Percentiles rank a stretch among this genome's conserved stretches.
phyloP scores from a whole-genome alignment of 1,140 invertebrate species.

The Gerris buenoi region DNA sequence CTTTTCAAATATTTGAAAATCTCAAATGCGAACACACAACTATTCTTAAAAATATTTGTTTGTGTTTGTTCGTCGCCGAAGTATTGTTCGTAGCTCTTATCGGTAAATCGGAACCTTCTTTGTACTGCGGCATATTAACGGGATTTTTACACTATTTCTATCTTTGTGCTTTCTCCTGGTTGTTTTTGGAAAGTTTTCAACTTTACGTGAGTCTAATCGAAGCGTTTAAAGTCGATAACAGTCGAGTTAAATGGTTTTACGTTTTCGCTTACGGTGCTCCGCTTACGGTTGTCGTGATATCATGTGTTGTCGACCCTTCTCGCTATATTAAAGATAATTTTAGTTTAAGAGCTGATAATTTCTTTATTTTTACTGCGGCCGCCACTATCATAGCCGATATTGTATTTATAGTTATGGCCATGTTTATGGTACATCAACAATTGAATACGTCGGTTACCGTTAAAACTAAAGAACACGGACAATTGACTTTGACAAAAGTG shows the following conservation, averaged over 20 bases:
- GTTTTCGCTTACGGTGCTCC: not conserved
- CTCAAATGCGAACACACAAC: not conserved
- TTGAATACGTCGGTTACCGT: conserved; percentile 49
- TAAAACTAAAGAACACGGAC: conserved; percentile 48
- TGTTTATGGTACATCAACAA: not conserved
- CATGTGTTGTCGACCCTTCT: not conserved
- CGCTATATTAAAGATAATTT: not conserved
- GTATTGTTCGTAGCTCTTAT: not conserved
- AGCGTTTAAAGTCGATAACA: not conserved
- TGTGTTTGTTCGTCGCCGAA: not conserved
- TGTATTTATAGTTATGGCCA: not conserved
- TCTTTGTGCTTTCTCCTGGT: not conserved
- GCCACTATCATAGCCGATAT: not conserved
- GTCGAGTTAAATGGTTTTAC: not conserved
- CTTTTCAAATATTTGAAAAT: not conserved
- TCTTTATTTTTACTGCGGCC: not conserved
- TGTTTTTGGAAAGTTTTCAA: not conserved
- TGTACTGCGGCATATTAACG: not conserved
- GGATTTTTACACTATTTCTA: conserved; percentile 3
- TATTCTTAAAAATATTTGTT: not conserved
- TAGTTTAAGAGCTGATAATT: not conserved
- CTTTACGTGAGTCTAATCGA: not conserved
- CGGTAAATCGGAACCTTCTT: not conserved
- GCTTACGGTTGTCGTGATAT: not conserved
- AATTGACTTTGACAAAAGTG: conserved; percentile 59